phyloP scores from a whole-genome alignment of 2,797 vertebrate genomes.

The Amniataba percoides region DNA sequence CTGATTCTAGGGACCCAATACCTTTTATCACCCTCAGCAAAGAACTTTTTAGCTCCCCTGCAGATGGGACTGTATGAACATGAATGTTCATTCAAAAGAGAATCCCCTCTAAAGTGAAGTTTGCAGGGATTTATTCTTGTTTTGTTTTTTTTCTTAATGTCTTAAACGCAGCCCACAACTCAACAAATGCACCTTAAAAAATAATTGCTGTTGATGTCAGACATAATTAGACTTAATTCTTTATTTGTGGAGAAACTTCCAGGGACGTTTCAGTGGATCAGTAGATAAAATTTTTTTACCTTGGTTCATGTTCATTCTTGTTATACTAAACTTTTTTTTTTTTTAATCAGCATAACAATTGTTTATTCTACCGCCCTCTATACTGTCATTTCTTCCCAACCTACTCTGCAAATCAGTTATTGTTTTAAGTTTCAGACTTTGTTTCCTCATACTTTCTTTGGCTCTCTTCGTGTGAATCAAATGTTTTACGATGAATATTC shows the following conservation, averaged over 20 bases:
- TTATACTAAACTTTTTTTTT: not conserved
- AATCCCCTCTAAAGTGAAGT: not conserved
- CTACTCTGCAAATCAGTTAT: not conserved
- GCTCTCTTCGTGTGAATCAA: slow-evolving; percentile 2
- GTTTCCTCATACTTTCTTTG: not conserved
- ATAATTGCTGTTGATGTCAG: not conserved
- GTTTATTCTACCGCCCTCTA: not conserved
- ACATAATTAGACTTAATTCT: not conserved
- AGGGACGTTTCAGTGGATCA: not conserved
- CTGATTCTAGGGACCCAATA: not conserved
- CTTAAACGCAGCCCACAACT: not conserved
- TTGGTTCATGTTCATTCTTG: not conserved
- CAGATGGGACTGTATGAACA: not conserved
- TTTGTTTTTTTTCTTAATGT: not conserved
- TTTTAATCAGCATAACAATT: not conserved
- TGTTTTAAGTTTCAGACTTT: not conserved
- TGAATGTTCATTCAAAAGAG: not conserved
- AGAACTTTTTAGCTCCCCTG: too few species aligned
- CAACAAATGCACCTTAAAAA: not conserved
- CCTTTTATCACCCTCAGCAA: not conserved
- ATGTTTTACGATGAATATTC: not conserved
- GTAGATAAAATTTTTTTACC: not conserved
- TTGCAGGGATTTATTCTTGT: not conserved
- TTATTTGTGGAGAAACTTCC: not conserved
- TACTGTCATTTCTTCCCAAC: not conserved